Base-by-base conservation (phyloP, 1,140 invertebrate species). In the Bombus huntii region DNA sequence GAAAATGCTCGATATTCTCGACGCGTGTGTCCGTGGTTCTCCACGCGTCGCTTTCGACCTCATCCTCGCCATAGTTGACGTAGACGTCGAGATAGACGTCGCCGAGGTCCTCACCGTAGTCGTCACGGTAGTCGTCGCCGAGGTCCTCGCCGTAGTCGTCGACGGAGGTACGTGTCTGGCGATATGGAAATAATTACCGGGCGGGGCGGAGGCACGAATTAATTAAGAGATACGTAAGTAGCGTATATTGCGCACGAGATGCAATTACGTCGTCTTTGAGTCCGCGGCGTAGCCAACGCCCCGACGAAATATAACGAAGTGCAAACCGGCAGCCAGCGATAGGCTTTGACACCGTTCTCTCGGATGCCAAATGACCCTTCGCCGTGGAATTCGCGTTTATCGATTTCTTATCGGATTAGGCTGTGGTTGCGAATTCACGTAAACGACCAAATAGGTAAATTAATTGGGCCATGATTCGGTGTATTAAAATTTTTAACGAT, bases 141-240 rank as follows among this genome's bases (percentile, higher is more conserved):
- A 18, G 13, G 47, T 39, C 37, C 25, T 62, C 75, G 62, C 25
- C 68, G 37, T 31, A 4, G n/a, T 44, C 70, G 81, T 47, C 57
- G 57, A 44, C 66, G 28, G 84, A 72, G 84, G 81, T 81, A 88
- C 77, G 86, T 83, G 87, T 86, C 85, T 86, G 87, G 73, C 88
- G 89, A 92, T 92, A 91, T 87, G 91, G 85, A 92, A 92, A 87
- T 92, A 92, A 92, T 92, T 92, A 88, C 83, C 74, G 83, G 68
- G 83, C 74, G 85, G 89, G 74, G 73, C 89, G 89, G 81, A 62
- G 86, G 82, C 86, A 82, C 84, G 89, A 92, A 91, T 89, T 92
- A 92, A 92, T 92, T 92, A 92, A 92, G 91, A 92, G 87, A 91
- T 88, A 90, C 87, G 83, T 90, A 91, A 91, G 91, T 91, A 90